These are phyloP conservation scores for Takifugu flavidus DNA, from an alignment of 2,113 vertebrate species.

Conservation along the genomic window DNA sequence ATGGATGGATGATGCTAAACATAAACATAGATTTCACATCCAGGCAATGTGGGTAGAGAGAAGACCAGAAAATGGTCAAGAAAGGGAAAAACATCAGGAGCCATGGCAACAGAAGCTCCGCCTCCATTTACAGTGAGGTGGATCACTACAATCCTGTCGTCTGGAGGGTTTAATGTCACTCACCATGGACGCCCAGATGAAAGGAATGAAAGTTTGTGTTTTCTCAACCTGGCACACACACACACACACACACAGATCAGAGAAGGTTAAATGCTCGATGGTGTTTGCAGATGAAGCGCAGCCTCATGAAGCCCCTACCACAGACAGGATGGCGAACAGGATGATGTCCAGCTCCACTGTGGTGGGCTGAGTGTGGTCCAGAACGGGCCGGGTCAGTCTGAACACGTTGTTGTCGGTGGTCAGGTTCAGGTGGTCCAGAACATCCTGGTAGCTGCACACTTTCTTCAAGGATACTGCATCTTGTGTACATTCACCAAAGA, in stretches of 20 bases:
- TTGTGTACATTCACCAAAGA: background rate
- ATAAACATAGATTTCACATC: too few relatives aligned
- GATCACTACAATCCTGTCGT: too few relatives aligned
- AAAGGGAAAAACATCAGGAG: too few relatives aligned
- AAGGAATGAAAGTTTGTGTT: constrained; percentile 65
- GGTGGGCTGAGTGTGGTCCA: constrained; percentile 61
- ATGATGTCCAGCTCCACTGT: constrained; percentile 50
- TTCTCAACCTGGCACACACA: constrained; percentile 59
- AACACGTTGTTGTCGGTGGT: constrained; percentile 38
- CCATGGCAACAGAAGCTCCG: too few relatives aligned
- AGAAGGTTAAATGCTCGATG: background rate
- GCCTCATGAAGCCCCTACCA: constrained; percentile 45
- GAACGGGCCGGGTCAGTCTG: constrained; percentile 57
- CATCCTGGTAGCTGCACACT: constrained; percentile 64
- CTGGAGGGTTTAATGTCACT: constrained; percentile 4
- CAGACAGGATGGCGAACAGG: constrained; percentile 63
- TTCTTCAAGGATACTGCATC: constrained; percentile 18
- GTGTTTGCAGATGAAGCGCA: background rate
- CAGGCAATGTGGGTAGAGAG: too few relatives aligned
- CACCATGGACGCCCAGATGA: constrained; percentile 57
- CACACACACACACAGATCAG: background rate
- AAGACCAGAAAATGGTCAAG: too few relatives aligned
- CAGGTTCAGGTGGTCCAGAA: constrained; percentile 68
- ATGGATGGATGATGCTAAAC: too few relatives aligned
- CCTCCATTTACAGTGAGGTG: too few relatives aligned